Conservation (phyloP, 1,140 invertebrate genomes). For the Thaumetopoea pityocampa region DNA sequence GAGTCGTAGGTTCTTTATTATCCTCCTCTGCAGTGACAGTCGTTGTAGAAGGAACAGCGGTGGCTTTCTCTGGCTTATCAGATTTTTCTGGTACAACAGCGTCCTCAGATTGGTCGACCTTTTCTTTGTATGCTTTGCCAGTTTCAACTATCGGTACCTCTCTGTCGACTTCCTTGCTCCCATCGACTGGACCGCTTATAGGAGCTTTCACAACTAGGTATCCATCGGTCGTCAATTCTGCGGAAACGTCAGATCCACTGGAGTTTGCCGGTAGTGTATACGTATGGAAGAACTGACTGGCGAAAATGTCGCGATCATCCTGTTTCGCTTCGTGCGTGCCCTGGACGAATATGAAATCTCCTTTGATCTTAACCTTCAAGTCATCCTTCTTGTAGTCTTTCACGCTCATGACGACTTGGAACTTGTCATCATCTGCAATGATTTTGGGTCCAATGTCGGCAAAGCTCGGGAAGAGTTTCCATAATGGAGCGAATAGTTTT, state of each 20-base stretch:
- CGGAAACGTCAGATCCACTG: conserved; percentile 43
- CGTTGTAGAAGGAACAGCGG: neutral
- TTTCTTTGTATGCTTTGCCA: conserved; percentile 32
- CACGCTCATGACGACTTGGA: conserved; percentile 57
- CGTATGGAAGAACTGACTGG: conserved; percentile 66
- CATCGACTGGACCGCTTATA: conserved; percentile 26
- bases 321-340: conserved; percentile 58
- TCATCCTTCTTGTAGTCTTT: conserved; percentile 60
- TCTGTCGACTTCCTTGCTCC: conserved; percentile 28
- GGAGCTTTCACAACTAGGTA: conserved; percentile 45
- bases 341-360: conserved; percentile 58
- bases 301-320: conserved; percentile 52
- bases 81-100: too few species aligned
- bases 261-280: conserved; percentile 53
- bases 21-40: conserved; percentile 25
- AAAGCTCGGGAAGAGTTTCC: conserved; percentile 56
- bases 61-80: conserved; percentile 21
- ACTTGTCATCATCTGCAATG: conserved; percentile 47
- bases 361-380: conserved; percentile 59
- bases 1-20: conserved; percentile 42
- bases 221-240: conserved; percentile 42
- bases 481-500: conserved; percentile 51
- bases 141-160: conserved; percentile 52
- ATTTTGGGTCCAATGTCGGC: conserved; percentile 55
- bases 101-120: too few species aligned